A percentile compares a stretch with the other conserved stretches of the same genome.
Evolutionary conservation across 2,113 vertebrate genomes (phyloP).

Genomic region (Gymnorhina tibicen): DNA sequence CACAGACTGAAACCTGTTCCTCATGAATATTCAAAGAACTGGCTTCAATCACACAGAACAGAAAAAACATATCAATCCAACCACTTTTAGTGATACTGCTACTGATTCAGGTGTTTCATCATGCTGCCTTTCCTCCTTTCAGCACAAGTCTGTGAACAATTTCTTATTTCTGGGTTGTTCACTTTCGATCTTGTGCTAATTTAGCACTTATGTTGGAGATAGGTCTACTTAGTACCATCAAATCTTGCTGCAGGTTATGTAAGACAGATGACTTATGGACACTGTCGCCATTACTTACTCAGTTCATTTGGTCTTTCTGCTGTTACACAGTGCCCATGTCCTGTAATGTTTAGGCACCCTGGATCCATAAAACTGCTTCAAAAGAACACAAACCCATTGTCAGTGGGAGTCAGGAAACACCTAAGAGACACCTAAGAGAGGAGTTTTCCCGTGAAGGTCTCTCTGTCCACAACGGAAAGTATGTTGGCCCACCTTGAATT

Average conservation of each 20-base stretch:
- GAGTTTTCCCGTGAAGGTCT: not conserved
- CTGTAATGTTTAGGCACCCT: not conserved
- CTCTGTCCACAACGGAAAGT: not conserved
- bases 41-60: not conserved
- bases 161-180: not conserved
- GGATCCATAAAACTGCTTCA: not conserved
- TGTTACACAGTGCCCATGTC: not conserved
- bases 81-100: not conserved
- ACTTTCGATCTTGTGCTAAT: not conserved
- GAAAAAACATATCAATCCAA: conserved; percentile 21
- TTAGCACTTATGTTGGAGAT: not conserved
- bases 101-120: not conserved
- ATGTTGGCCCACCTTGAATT: not conserved
- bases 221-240: not conserved
- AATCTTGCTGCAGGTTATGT: not conserved
- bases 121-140: not conserved
- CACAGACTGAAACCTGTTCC: not conserved
- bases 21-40: conserved; percentile 32
- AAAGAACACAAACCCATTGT: not conserved
- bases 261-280: not conserved
- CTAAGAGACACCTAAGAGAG: not conserved
- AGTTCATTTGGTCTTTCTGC: not conserved
- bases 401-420: not conserved
- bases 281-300: not conserved
- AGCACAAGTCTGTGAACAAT: not conserved